Base-by-base conservation (phyloP, 2,888 invertebrate genomes). In the Margaritifera margaritifera region DNA sequence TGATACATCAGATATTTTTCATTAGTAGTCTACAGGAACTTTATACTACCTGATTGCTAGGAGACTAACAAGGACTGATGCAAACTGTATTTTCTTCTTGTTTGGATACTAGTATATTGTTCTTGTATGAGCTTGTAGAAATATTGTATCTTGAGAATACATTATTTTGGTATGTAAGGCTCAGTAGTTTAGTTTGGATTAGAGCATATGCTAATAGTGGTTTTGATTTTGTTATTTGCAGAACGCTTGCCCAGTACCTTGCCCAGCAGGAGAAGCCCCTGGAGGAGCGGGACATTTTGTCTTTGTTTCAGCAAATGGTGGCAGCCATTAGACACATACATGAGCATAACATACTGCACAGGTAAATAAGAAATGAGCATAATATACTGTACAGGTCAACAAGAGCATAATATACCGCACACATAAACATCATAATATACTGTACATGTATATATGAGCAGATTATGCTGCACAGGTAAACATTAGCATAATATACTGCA, bases 291-390 rank as follows among this genome's bases (percentile, higher is more conserved):
- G 92, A 93, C 73, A 92, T 94, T 60, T 89, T 94, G 56, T 89
- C 90, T 6, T 91, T 93, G 73, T 93, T 94, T 80, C 91, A 92
- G 71, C 94, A 94, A 89, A 94, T 94, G 76, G 92, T 92, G 11
- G 92, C 92, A 63, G 94, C 94, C 2, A 93, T 94, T 11, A 91
- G 92, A 72, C 93, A 94, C 84, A 93, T 94, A 91, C 94, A 94
- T 86, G 91, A 92, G 52, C 92, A 93, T 84, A 93, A 93, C 84
- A 93, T 92, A 27, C 81, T 92, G 19, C 92, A 92, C 80, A 87
- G 91, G 90, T 90, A 80, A 50, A 66, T 11, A 11, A 3, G 8
- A 2, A 11, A 42, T 42, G 42, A 42, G 42, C 8, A 42, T 42
- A 42, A 11, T 42, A 42, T 42, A 42, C 42, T 42, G 42, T 42